phyloP scores from a whole-genome alignment of 2,888 invertebrate genomes.

The Meiosimyza platycephala region DNA sequence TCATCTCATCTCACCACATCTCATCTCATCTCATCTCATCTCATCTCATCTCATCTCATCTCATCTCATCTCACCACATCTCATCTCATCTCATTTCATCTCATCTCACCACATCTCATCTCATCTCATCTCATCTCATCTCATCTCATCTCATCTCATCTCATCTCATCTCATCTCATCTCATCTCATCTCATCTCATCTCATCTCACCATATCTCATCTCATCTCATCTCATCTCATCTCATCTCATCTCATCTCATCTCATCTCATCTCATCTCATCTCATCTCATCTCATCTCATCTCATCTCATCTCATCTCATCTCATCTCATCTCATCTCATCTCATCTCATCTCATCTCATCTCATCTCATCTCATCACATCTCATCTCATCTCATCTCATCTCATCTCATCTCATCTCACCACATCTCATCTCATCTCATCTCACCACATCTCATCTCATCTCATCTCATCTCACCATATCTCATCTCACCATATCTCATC shows the following conservation, averaged over 20 bases:
- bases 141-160: background rate
- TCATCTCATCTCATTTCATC: background rate
- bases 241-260: background rate
- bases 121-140: background rate
- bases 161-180: no score
- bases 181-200: background rate
- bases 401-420: background rate
- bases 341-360: background rate
- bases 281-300: background rate
- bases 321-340: slow-evolving; percentile 3
- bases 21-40: slow-evolving; percentile 2
- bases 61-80: background rate
- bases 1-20: background rate
- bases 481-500: slow-evolving; percentile 6
- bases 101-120: background rate
- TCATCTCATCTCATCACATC: background rate
- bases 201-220: background rate
- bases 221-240: background rate
- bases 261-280: background rate
- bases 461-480: background rate
- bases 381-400: slow-evolving; percentile 4
- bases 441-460: slow-evolving; percentile 9
- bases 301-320: background rate
- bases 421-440: background rate
- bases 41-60: slow-evolving; percentile 9